phyloP scores from a whole-genome alignment of 35 echinoderm and acorn worm genomes.

The Ophiothrix spiculata region DNA sequence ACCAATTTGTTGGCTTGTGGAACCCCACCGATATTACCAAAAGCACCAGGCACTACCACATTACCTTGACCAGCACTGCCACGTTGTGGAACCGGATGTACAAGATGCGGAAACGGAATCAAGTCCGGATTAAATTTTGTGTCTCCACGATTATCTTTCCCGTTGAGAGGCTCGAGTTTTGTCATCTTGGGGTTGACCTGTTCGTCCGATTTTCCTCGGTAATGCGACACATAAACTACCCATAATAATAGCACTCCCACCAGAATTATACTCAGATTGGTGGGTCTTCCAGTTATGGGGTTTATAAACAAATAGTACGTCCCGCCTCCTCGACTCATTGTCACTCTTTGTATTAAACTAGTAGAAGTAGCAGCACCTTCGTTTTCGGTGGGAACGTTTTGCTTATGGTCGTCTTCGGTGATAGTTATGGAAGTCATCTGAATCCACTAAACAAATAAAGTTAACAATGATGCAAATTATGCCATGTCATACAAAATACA shows the following conservation, averaged over 20 bases:
- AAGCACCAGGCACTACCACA: too few species aligned
- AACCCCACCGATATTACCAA: background rate
- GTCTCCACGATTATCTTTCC: background rate
- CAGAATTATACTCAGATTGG: background rate
- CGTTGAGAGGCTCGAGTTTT: too few species aligned
- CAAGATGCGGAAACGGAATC: background rate
- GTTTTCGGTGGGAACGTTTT: too few species aligned
- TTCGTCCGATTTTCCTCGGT: background rate
- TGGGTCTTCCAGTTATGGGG: slow-evolving; percentile 14
- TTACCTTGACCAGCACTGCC: background rate
- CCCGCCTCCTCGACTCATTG: too few species aligned
- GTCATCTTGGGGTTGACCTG: background rate
- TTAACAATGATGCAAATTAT: too few species aligned
- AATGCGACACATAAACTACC: background rate
- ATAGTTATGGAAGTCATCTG: too few species aligned
- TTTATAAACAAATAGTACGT: too few species aligned
- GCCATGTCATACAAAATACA: too few species aligned
- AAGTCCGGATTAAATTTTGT: background rate
- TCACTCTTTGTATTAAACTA: too few species aligned
- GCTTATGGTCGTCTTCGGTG: too few species aligned
- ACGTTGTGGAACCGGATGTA: background rate
- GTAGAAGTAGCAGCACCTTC: too few species aligned
- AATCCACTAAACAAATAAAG: too few species aligned
- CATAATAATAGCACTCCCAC: background rate
- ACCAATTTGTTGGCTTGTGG: background rate